Conservation (phyloP, 2,113 vertebrate genomes). For the Cheilinus undulatus region DNA sequence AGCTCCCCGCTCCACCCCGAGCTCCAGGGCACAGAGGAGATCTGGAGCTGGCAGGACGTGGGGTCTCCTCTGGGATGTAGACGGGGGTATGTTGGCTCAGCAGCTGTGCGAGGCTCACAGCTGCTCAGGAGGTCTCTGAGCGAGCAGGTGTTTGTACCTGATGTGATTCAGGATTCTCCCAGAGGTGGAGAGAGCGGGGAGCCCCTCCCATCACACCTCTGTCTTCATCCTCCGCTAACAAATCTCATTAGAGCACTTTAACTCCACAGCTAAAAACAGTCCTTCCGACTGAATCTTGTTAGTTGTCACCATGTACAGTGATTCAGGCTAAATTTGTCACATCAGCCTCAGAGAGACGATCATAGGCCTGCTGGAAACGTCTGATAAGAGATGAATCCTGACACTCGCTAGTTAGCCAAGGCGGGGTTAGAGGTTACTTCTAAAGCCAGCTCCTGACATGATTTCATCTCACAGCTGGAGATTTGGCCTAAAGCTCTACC, state of each 20-base stretch:
- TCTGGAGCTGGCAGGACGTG: slow-evolving; percentile 18
- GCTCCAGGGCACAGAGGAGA: slow-evolving; percentile 11
- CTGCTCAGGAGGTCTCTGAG: slow-evolving; percentile 40
- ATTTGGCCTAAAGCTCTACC: background rate
- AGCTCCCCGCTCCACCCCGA: slow-evolving; percentile 18
- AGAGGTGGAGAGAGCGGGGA: slow-evolving; percentile 32
- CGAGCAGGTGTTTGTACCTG: slow-evolving; percentile 57
- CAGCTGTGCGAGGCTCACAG: slow-evolving; percentile 53
- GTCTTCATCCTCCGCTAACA: slow-evolving; percentile 10
- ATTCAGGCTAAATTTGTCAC: slow-evolving; percentile 17
- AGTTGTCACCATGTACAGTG: slow-evolving; percentile 24
- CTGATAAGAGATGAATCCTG: slow-evolving; percentile 8
- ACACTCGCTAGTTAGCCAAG: background rate
- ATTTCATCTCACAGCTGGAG: background rate
- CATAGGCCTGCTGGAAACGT: slow-evolving; percentile 7
- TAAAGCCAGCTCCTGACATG: background rate
- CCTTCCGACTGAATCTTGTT: slow-evolving; percentile 48
- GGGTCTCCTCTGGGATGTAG: slow-evolving; percentile 7
- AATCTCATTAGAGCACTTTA: slow-evolving; percentile 55
- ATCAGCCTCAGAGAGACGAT: slow-evolving; percentile 33
- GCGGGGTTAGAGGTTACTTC: background rate
- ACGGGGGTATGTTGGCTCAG: background rate
- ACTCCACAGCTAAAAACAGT: slow-evolving; percentile 50
- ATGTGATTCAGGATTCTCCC: slow-evolving; percentile 43
- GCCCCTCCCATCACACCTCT: slow-evolving; percentile 1